phyloP scores from a whole-genome alignment of 1,140 invertebrate genomes.

The Hetaerina americana region DNA sequence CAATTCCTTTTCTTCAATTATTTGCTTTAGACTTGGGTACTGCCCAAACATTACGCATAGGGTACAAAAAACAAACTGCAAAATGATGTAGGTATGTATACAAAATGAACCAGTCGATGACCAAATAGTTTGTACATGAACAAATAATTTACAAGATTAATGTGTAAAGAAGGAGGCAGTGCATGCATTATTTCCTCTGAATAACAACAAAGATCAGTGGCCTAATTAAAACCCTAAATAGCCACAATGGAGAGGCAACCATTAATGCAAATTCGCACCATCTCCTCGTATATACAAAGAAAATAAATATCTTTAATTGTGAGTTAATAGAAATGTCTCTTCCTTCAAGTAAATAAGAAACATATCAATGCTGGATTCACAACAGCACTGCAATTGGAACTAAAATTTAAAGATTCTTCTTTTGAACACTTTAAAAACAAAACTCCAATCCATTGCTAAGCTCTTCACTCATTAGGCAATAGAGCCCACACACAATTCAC shows the following conservation, averaged over 20 bases:
- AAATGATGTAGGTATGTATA: background rate
- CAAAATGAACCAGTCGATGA: background rate
- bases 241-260: background rate
- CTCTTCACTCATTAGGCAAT: background rate
- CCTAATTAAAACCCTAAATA: background rate
- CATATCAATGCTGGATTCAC: background rate
- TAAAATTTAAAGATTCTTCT: background rate
- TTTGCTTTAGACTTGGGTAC: too few relatives aligned
- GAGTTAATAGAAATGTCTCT: background rate
- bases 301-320: background rate
- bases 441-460: background rate
- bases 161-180: background rate
- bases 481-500: background rate
- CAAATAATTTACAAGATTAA: background rate
- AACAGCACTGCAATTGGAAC: background rate
- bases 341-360: background rate
- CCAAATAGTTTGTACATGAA: background rate
- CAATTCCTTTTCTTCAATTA: too few relatives aligned
- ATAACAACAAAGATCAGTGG: background rate
- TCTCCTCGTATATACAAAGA: background rate
- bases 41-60: background rate
- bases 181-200: background rate
- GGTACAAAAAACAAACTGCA: background rate
- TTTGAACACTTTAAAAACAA: background rate
- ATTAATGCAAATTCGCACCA: background rate